Evolutionary conservation across 1,140 invertebrate genomes (phyloP).

Genomic region (Trichogramma pretiosum): DNA sequence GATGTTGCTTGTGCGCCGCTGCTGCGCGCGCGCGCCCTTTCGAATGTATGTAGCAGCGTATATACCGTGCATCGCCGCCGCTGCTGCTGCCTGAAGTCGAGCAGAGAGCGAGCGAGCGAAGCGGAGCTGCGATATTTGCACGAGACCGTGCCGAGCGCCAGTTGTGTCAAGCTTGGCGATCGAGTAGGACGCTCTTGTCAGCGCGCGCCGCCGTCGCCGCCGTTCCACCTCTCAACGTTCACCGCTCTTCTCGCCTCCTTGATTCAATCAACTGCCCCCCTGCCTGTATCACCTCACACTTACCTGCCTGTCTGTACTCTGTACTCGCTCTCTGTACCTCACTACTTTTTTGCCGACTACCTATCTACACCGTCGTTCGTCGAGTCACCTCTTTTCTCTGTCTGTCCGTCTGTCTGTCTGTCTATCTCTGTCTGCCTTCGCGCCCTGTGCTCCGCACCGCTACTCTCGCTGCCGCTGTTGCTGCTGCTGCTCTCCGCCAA

Average conservation of each 20-base stretch:
- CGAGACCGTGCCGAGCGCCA: conserved; percentile 39
- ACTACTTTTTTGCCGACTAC: too few species aligned
- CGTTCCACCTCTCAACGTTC: conserved; percentile 41
- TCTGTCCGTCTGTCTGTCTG: neutral
- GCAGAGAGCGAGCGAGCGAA: conserved; percentile 2
- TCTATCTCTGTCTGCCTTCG: neutral
- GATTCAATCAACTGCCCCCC: conserved; percentile 14
- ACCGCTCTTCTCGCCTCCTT: conserved; percentile 26
- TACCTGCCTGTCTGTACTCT: neutral
- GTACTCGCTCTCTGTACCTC: neutral
- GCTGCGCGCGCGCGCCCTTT: neutral
- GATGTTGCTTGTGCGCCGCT: too few species aligned
- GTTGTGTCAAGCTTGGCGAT: conserved; percentile 48
- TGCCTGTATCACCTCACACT: conserved; percentile 13
- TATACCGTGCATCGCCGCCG: conserved; percentile 20
- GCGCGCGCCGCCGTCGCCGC: conserved; percentile 38
- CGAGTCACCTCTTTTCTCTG: neutral
- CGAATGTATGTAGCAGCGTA: conserved; percentile 8
- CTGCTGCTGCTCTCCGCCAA: conserved; percentile 9
- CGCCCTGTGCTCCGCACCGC: neutral
- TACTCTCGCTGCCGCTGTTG: neutral
- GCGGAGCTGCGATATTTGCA: too few species aligned
- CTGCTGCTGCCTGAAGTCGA: conserved; percentile 5
- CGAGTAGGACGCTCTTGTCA: conserved; percentile 44
- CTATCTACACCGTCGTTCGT: too few species aligned